These are phyloP conservation scores for Nerophis lumbriciformis DNA, from an alignment of 2,113 vertebrate species.

Conservation along the genomic window DNA sequence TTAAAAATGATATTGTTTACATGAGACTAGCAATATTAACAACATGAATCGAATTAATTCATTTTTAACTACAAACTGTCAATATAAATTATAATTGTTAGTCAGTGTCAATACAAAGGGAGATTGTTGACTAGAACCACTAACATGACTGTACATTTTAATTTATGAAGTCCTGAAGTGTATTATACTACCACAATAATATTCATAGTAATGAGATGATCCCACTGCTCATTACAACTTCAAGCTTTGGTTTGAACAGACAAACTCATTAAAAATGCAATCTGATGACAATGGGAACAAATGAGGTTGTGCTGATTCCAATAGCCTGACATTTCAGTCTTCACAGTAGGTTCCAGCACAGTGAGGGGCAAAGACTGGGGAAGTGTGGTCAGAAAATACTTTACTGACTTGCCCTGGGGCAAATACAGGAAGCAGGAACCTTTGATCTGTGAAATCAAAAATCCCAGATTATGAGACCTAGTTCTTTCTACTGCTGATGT, in stretches of 20 bases:
- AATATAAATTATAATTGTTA: neutral
- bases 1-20: too few species aligned
- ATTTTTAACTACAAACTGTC: too few species aligned
- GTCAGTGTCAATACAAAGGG: neutral
- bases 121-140: neutral
- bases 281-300: constrained; percentile 14
- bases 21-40: too few species aligned
- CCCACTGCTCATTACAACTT: constrained; percentile 1
- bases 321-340: constrained; percentile 42
- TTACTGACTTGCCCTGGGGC: constrained; percentile 53
- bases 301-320: constrained; percentile 35
- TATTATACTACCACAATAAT: neutral
- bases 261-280: constrained; percentile 17
- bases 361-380: neutral
- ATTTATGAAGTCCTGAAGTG: neutral
- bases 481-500: constrained; percentile 47
- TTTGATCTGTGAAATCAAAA: constrained; percentile 63
- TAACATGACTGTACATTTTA: neutral
- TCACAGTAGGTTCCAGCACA: constrained; percentile 18
- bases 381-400: constrained; percentile 23
- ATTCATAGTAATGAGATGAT: neutral
- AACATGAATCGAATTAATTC: too few species aligned
- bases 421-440: constrained; percentile 31
- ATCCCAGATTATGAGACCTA: constrained; percentile 37
- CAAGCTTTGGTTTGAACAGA: constrained; percentile 6